A percentile compares a stretch with the other conserved stretches of the same genome.
Conservation (phyloP, 2,113 vertebrate species). For the Coptodon rendalli region DNA sequence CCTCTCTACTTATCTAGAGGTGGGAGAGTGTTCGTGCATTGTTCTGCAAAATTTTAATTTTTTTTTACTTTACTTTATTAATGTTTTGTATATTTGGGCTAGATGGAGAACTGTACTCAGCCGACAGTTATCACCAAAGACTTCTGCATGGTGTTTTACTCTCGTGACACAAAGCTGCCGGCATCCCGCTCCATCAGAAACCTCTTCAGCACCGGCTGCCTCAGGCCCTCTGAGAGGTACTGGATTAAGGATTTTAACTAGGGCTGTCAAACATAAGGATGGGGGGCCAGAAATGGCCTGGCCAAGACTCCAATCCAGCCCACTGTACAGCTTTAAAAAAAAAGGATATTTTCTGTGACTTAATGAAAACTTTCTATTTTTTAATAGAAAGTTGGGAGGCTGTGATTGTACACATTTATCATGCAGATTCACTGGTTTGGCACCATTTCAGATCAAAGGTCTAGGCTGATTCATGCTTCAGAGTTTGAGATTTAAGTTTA, state of each 20-base stretch:
- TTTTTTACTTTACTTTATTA: background rate
- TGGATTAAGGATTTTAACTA: background rate
- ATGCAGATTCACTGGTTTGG: background rate
- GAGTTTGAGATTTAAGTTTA: background rate
- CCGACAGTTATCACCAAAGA: conserved; percentile 95
- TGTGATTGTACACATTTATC: background rate
- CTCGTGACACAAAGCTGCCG: conserved; percentile 88
- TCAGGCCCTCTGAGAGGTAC: conserved; percentile 89
- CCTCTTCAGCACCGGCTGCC: conserved; percentile 90
- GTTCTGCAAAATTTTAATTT: background rate
- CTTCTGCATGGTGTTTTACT: conserved; percentile 98
- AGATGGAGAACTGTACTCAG: conserved; percentile 98
- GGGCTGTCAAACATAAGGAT: background rate
- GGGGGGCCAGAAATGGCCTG: background rate
- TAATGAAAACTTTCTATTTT: background rate
- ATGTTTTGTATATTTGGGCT: background rate
- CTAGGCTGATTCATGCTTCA: background rate
- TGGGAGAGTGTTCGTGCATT: conserved; percentile 20
- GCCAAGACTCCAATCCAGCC: background rate
- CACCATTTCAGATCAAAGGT: background rate
- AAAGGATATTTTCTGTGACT: background rate
- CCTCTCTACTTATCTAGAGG: conserved; percentile 94
- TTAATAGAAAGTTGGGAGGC: background rate
- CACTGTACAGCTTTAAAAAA: background rate
- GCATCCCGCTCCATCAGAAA: conserved; percentile 94